These are phyloP conservation scores for Cotesia congregata DNA, from an alignment of 2,888 invertebrate genomes.

Conservation along the genomic window DNA sequence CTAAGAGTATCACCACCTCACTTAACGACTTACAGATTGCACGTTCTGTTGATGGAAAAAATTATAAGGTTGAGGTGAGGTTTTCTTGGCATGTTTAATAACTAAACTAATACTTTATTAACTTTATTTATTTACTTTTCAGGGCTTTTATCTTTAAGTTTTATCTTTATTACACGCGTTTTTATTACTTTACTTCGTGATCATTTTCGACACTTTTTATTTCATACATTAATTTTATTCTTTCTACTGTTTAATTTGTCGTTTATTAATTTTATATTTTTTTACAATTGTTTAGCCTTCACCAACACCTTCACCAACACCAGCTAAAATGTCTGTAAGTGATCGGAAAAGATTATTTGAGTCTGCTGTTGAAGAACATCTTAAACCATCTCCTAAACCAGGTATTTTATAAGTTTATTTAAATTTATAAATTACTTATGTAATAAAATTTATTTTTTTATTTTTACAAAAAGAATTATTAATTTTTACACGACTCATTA, in stretches of 20 bases:
- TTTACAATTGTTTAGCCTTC: conserved; percentile 55
- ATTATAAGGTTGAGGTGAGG: conserved; percentile 65
- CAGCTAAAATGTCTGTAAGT: conserved; percentile 88
- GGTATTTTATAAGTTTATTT: conserved; percentile 72
- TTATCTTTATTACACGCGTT: background rate
- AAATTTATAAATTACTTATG: conserved; percentile 23
- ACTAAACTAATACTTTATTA: conserved; percentile 32
- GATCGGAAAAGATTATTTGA: conserved; percentile 97
- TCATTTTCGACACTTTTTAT: background rate
- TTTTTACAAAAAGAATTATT: background rate
- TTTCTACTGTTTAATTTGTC: background rate
- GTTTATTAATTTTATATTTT: background rate
- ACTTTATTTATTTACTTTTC: conserved; percentile 1
- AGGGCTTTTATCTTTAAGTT: background rate
- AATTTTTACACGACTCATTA: no score
- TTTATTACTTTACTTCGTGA: background rate
- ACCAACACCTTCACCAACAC: conserved; percentile 79
- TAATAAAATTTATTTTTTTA: conserved; percentile 43
- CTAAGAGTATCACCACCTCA: conserved; percentile 51
- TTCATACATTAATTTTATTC: background rate
- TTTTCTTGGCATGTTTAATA: conserved; percentile 58
- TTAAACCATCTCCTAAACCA: conserved; percentile 87
- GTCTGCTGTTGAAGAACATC: conserved; percentile 93
- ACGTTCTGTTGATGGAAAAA: conserved; percentile 66
- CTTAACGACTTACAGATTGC: conserved; percentile 67